Evolutionary conservation across 1,140 invertebrate species (phyloP), one percentile per base, ranked within the genome.

Genomic region (Chironomus striatipennis): DNA sequence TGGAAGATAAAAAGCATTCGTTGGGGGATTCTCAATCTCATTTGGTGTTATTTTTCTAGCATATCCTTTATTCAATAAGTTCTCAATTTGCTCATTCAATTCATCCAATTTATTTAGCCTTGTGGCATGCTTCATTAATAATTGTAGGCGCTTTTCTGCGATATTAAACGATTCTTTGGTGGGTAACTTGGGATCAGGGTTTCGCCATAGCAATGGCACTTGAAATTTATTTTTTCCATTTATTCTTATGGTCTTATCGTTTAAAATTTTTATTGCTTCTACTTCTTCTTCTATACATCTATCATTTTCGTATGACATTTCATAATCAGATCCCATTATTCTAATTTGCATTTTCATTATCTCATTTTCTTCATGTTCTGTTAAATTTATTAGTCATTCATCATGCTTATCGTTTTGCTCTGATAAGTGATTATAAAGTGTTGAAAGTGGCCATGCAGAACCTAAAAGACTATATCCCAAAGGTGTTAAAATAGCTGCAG

Each of bases 1-100:
- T 12, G 79, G 77, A 9, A 80, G 72, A 73, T 79, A 80, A 79
- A 79, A 81, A 64, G 15, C n/a, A 4, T 10, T 10, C 43, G 4
- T 17, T 6, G 7, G 7, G 15, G 10, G 17, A 5, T 65, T n/a
- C 7, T n/a, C 15, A 7, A 65, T 65, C 15, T 65, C 57, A 4
- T 65, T 17, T n/a, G 4, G 5, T 4, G 15, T n/a, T 18, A 77
- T 10, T 43, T 75, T 73, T 24, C 20, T 17, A 0, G 77, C 77
- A 42, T 78, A 78, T 0, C 75, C 74, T 24, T 75, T 24, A 0
- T 34, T 17, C 12, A 76, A 47, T 7, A 76, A 43, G 7, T 75
- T 42, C 20, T 73, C 42, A 43, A 73, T 73, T 47, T 73, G 24
- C 7, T 21, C 34, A 2, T 5, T 6, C 17, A 7, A 17, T 24